Conservation (phyloP, 2,797 vertebrate genomes). For the Anas flavirostris region DNA sequence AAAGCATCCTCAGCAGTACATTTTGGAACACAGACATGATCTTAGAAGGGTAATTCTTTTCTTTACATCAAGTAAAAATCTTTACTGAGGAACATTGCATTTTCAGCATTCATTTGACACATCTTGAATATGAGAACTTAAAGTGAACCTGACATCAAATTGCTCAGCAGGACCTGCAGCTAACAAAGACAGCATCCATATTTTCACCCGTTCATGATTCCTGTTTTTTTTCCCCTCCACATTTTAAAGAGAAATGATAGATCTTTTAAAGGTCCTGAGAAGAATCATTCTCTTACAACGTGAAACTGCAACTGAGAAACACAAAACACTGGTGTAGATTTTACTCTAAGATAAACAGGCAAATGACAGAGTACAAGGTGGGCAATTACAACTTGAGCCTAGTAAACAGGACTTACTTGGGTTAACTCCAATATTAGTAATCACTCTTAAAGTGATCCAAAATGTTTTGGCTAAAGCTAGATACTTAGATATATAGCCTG, state of each 20-base stretch:
- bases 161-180: background rate
- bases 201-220: background rate
- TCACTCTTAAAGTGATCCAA: background rate
- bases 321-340: conserved; percentile 10
- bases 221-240: background rate
- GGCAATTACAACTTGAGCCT: background rate
- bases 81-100: background rate
- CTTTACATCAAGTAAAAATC: background rate
- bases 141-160: background rate
- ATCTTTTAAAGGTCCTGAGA: background rate
- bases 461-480: background rate
- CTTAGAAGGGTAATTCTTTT: background rate
- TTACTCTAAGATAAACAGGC: background rate
- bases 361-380: background rate
- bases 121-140: background rate
- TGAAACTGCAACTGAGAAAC: conserved; percentile 2
- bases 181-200: background rate
- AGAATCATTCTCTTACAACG: background rate
- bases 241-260: background rate
- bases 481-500: background rate
- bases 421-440: background rate
- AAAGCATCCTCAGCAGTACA: background rate
- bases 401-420: background rate
- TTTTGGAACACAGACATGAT: background rate
- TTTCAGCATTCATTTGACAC: background rate